Evolutionary conservation across 2,113 vertebrate genomes (phyloP).

Genomic region (Oncorhynchus nerka): DNA sequence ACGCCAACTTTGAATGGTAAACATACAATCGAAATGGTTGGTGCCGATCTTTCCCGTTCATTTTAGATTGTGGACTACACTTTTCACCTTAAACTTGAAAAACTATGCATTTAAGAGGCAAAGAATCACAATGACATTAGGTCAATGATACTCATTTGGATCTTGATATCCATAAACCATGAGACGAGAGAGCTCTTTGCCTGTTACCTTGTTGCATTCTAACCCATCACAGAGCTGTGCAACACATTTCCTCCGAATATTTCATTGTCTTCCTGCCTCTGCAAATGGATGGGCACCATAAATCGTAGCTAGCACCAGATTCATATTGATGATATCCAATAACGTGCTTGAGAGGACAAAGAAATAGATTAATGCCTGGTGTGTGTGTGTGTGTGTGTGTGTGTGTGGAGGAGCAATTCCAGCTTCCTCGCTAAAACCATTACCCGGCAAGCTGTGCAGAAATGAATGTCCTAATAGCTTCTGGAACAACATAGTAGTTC

Average conservation of each 20-base stretch:
- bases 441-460: not conserved
- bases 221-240: constrained; percentile 4
- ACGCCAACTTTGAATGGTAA: no score
- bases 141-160: no score
- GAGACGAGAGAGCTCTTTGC: not conserved
- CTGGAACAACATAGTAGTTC: not conserved
- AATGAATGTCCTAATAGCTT: not conserved
- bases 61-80: no score
- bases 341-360: constrained; percentile 4
- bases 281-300: not conserved
- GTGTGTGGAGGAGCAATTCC: not conserved
- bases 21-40: no score
- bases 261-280: no score
- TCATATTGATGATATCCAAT: constrained; percentile 2
- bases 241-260: not conserved
- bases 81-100: no score
- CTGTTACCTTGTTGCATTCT: not conserved
- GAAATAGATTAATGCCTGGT: not conserved
- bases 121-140: no score
- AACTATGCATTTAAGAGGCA: no score
- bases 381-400: not conserved
- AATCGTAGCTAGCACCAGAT: not conserved
- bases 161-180: no score
- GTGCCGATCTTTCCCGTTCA: no score
- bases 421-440: not conserved